Conservation (phyloP, 2,888 invertebrate genomes). For the Pristionchus arcanus region DNA sequence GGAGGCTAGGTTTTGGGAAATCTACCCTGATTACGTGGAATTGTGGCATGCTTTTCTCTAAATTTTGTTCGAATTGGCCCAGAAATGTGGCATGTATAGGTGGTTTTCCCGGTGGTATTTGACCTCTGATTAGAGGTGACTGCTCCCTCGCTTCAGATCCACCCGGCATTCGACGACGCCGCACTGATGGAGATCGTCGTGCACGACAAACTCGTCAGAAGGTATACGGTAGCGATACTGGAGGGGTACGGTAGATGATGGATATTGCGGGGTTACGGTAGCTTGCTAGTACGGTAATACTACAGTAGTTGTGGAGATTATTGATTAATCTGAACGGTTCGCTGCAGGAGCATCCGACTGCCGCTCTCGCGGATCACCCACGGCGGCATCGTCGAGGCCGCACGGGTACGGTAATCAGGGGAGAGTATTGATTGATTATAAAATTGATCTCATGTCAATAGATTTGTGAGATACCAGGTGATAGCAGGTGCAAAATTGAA, state of each 20-base stretch:
- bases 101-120: too few species aligned
- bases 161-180: constrained; percentile 35
- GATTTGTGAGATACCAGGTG: too few species aligned
- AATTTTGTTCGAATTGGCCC: too few species aligned
- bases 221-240: constrained; percentile 29
- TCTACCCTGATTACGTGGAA: too few species aligned
- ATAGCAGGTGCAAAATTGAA: too few species aligned
- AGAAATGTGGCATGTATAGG: too few species aligned
- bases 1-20: too few species aligned
- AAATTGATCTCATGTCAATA: too few species aligned
- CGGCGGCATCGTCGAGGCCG: constrained; percentile 49
- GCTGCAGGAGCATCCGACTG: constrained; percentile 47
- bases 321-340: not conserved
- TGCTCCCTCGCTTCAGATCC: constrained; percentile 43
- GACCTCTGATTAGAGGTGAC: too few species aligned
- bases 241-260: not conserved
- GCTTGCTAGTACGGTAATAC: not conserved
- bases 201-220: constrained; percentile 40
- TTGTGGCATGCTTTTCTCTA: too few species aligned
- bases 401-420: not conserved
- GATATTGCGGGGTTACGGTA: not conserved
- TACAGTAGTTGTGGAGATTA: not conserved
- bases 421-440: not conserved
- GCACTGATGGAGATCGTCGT: constrained; percentile 34
- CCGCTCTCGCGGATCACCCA: constrained; percentile 51